Conservation (phyloP, 2,113 vertebrate genomes). For the Nothoprocta pentlandii region DNA sequence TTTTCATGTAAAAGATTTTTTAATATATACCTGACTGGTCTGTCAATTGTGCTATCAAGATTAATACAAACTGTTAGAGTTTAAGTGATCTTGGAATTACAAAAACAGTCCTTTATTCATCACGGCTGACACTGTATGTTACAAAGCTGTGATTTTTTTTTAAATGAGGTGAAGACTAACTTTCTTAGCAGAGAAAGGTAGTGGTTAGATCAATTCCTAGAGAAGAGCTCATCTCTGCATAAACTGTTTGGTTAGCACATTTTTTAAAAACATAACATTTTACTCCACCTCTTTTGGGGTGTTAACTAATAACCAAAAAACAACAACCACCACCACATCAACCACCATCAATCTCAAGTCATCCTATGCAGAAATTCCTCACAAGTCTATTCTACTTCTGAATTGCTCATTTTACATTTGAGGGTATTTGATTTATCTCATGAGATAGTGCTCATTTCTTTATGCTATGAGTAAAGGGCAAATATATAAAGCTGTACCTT, state of each 20-base stretch:
- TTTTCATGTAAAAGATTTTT: background rate
- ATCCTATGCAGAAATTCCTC: background rate
- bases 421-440: constrained; percentile 31
- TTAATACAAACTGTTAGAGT: constrained; percentile 43
- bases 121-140: constrained; percentile 41
- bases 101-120: constrained; percentile 59
- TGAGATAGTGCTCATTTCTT: constrained; percentile 18
- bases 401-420: background rate
- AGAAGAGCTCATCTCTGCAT: background rate
- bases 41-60: constrained; percentile 45
- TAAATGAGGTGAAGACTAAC: constrained; percentile 40
- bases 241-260: background rate
- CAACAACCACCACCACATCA: too few species aligned
- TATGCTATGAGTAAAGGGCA: constrained; percentile 21
- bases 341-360: background rate
- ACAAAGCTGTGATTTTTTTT: constrained; percentile 57
- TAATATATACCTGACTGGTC: background rate
- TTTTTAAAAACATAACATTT: background rate
- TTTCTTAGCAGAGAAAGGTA: background rate
- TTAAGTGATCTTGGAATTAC: constrained; percentile 63
- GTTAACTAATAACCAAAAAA: background rate
- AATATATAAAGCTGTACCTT: background rate
- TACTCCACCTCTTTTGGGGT: background rate
- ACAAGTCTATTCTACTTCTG: background rate
- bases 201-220: background rate